phyloP scores from a whole-genome alignment of 2,113 vertebrate species.

The Brachyhypopomus occidentalis region DNA sequence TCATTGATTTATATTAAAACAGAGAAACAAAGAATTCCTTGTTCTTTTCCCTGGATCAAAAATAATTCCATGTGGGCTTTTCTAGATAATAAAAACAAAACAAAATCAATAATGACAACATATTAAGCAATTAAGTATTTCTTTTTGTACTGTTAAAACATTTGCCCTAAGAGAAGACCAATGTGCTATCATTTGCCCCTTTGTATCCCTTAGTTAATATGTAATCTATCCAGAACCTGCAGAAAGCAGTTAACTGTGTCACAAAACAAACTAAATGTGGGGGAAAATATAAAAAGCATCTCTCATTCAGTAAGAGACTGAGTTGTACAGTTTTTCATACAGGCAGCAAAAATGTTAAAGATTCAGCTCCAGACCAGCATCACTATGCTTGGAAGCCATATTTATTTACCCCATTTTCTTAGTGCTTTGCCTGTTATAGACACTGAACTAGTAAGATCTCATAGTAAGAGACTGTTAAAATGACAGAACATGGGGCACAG shows the following conservation, averaged over 20 bases:
- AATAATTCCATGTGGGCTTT: not conserved
- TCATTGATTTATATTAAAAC: not conserved
- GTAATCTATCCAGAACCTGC: conserved; percentile 35
- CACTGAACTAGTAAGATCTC: not conserved
- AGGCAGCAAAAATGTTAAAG: not conserved
- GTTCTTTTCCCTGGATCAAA: not conserved
- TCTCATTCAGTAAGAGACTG: not conserved
- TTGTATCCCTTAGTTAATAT: conserved; percentile 48
- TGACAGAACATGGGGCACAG: too few relatives aligned
- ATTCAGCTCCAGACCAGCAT: not conserved
- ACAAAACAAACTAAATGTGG: conserved; percentile 50
- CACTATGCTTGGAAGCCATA: not conserved
- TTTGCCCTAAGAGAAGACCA: not conserved
- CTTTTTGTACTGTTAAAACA: too few relatives aligned
- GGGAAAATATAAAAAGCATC: conserved; percentile 51
- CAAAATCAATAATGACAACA: too few relatives aligned
- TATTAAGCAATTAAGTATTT: too few relatives aligned
- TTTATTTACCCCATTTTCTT: not conserved
- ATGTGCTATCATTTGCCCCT: not conserved
- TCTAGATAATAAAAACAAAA: too few relatives aligned
- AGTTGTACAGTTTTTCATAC: not conserved
- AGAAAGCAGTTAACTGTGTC: conserved; percentile 40
- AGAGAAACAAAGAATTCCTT: not conserved
- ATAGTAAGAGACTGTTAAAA: not conserved
- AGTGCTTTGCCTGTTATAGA: not conserved